Evolutionary conservation across 2,888 invertebrate species (phyloP).

Genomic region (Entomobrya multifasciata): DNA sequence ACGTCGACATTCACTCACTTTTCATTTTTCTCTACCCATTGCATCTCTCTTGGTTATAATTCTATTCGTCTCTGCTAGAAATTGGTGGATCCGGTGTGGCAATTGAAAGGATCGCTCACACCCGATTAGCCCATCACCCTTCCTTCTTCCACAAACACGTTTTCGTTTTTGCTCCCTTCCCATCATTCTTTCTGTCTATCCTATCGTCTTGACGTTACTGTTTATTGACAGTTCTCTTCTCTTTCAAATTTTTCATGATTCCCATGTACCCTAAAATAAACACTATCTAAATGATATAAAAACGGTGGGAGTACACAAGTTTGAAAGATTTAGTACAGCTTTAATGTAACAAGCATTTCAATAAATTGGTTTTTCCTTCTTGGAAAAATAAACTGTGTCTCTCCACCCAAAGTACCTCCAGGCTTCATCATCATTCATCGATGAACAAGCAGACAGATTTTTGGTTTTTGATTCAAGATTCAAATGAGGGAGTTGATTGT

Average conservation of each 20-base stretch:
- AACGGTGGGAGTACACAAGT: conserved; percentile 38
- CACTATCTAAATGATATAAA: no score
- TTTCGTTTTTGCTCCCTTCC: no score
- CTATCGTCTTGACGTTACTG: not conserved
- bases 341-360: no score
- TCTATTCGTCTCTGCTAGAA: conserved; percentile 35
- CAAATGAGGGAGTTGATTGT: conserved; percentile 64
- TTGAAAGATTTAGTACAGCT: conserved; percentile 49
- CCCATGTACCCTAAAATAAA: not conserved
- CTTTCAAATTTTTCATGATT: not conserved
- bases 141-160: not conserved
- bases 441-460: not conserved
- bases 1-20: not conserved
- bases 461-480: no score
- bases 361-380: not conserved
- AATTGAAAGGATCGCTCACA: conserved; percentile 43
- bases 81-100: not conserved
- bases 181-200: not conserved
- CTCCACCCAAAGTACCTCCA: not conserved
- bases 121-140: not conserved
- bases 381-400: not conserved
- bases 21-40: conserved; percentile 11
- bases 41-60: conserved; percentile 8
- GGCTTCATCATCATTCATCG: conserved; percentile 23
- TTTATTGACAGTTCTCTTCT: not conserved